Evolutionary conservation across 1,140 invertebrate genomes (phyloP), one percentile per base, ranked within the genome.

Genomic region (Cepaea nemoralis): DNA sequence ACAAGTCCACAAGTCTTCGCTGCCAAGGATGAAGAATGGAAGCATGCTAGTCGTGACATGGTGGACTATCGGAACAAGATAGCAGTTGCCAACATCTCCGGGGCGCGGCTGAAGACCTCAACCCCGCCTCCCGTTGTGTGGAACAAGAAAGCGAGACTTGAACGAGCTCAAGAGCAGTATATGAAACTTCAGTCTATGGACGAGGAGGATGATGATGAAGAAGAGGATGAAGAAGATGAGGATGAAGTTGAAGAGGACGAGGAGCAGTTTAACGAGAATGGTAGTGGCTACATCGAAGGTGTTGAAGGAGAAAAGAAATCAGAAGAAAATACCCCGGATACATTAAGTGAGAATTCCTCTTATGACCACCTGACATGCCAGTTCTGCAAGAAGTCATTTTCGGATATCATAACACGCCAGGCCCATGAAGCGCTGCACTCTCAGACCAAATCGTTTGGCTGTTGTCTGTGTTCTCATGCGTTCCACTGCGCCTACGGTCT

Each of bases 401-500:
- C 67, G 16, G 78, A 80, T n/a, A 71, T 19, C 12, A 37, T 73
- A 27, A 73, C 78, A 8, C 40, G 69, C 2, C n/a, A 73, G 48
- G 48, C 78, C 33, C 78, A 80, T 35, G 78, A 80, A 42, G 67
- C 66, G 19, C 45, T 80, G 3, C 78, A 80, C 35, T 48, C 78
- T 16, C 78, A 80, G 48, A 80, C 42, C 6, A 80, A 80, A 39
- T 50, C 69, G 0, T 80, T 71, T 27, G 67, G 67, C 16, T 80
- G 78, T 33, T 50, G 22, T 35, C 35, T 80, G 8, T 80, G 78
- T 48, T 35, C 67, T 14, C 33, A 37, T n/a, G 55, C 78, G 0
- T 80, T 80, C 48, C 78, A 80, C 48, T 80, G 78, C 39, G 67
- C 67, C 0, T 80, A 80, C 27, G 40, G 67, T 33, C 69, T 80